Base-by-base conservation (phyloP, 2,113 vertebrate genomes). In the Lepus timidus region DNA sequence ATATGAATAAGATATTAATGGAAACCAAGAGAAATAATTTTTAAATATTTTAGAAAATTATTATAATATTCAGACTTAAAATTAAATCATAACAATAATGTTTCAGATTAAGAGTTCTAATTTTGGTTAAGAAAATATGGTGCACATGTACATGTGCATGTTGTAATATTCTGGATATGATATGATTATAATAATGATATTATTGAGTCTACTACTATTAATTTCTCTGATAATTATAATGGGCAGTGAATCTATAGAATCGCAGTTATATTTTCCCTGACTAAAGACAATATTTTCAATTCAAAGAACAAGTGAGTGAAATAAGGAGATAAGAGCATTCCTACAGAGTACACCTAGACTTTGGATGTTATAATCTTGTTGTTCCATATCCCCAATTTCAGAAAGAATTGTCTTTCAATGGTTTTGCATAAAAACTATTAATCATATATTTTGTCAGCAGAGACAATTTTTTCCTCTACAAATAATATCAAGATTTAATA, bases 251-350 rank as follows among this genome's bases (percentile, higher is more conserved):
- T 79, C 74, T 74, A 49, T 76, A 16, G 65, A 85, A 80, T 29
- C 61, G 81, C 3, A 76, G 3, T 39, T 62, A 8, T 74, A 55
- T 85, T 92, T 85, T 91, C 9, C 16, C n/a, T 76, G 14, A n/a
- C 49, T 79, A 62, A 31, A 76, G 23, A 52, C 44, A 94, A 68
- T 75, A 89, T 29, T 87, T 94, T 55, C 49, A 62, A 11, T 85
- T 92, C 58, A 96, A 84, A 85, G 36, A 75, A 68, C 20, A 94
- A 52, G 31, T 75, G 36, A 80, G 31, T 85, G 36, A 73, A 33
- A 83, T 36, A 55, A 52, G 93, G 65, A 85, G 76, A 73, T 67
- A 67, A 65, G 91, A 79, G 8, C 13, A 81, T 58, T 81, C 85
- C 62, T 12, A n/a, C 62, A 64, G 4, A 36, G 25, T 68, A 70